phyloP scores from a whole-genome alignment of 1,140 invertebrate genomes.

The Drosophila burlai region DNA sequence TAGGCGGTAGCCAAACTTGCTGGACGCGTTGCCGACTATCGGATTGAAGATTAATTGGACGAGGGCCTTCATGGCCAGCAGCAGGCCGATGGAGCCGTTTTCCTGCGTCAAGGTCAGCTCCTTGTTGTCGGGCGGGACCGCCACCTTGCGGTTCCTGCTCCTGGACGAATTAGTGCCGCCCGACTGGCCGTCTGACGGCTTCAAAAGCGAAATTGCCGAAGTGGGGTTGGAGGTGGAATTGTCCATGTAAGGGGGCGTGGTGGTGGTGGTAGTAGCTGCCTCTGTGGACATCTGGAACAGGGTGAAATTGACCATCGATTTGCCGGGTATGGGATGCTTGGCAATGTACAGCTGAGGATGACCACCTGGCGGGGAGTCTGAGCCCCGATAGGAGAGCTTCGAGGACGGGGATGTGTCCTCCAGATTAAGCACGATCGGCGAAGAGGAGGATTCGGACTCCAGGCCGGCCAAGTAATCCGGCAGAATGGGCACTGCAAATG shows the following conservation, averaged over 20 bases:
- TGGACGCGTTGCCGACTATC: conserved; percentile 90
- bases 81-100: conserved; percentile 91
- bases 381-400: conserved; percentile 45
- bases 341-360: conserved; percentile 65
- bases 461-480: conserved; percentile 91
- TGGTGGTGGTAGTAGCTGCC: conserved; percentile 1
- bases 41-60: conserved; percentile 95
- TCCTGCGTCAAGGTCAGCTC: conserved; percentile 85
- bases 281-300: conserved; percentile 61
- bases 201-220: conserved; percentile 15
- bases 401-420: conserved; percentile 21
- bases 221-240: conserved; percentile 6
- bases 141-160: conserved; percentile 32
- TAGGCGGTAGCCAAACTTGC: conserved; percentile 90
- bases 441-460: conserved; percentile 65
- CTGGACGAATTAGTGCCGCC: conserved; percentile 63
- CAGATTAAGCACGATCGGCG: conserved; percentile 20
- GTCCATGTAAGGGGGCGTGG: conserved; percentile 8
- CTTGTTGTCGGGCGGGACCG: conserved; percentile 28
- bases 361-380: conserved; percentile 9
- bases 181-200: conserved; percentile 44
- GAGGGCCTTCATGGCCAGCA: conserved; percentile 94
- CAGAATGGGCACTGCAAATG: conserved; percentile 91
- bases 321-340: conserved; percentile 86
- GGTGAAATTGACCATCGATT: conserved; percentile 85